phyloP scores from a whole-genome alignment of 2,113 vertebrate genomes.

The Oryzias woworae region DNA sequence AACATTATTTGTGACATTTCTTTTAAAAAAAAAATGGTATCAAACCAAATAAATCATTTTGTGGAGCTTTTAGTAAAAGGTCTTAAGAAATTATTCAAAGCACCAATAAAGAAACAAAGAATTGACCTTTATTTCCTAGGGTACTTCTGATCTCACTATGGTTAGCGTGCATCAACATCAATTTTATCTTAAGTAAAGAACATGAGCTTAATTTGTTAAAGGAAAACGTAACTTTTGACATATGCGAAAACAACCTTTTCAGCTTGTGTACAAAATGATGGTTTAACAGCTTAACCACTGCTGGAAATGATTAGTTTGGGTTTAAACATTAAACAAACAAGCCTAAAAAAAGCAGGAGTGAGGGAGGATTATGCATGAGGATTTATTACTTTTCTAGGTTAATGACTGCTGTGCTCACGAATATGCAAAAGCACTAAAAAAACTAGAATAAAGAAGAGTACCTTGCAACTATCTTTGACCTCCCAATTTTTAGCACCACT shows the following conservation, averaged over 20 bases:
- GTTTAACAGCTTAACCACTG: background rate
- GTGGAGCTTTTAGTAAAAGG: too few species aligned
- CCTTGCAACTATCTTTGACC: background rate
- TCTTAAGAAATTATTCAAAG: too few species aligned
- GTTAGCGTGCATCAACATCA: too few species aligned
- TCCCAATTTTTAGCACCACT: background rate
- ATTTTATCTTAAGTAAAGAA: background rate
- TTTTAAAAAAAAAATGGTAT: too few species aligned
- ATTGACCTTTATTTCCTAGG: too few species aligned
- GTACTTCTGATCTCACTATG: too few species aligned
- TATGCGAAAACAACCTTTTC: background rate
- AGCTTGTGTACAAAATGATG: background rate
- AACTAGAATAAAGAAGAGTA: background rate
- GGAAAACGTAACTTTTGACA: background rate
- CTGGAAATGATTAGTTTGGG: background rate
- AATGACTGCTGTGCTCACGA: slow-evolving; percentile 15
- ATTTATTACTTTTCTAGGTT: slow-evolving; percentile 33
- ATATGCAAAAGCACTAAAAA: slow-evolving; percentile 22
- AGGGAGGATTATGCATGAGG: background rate
- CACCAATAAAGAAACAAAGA: too few species aligned
- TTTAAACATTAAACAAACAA: background rate
- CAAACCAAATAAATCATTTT: too few species aligned
- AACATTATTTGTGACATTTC: too few species aligned
- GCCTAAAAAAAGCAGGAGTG: background rate
- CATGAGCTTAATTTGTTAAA: background rate